phyloP scores from a whole-genome alignment of 2,888 invertebrate genomes.

The Synergus itoensis region DNA sequence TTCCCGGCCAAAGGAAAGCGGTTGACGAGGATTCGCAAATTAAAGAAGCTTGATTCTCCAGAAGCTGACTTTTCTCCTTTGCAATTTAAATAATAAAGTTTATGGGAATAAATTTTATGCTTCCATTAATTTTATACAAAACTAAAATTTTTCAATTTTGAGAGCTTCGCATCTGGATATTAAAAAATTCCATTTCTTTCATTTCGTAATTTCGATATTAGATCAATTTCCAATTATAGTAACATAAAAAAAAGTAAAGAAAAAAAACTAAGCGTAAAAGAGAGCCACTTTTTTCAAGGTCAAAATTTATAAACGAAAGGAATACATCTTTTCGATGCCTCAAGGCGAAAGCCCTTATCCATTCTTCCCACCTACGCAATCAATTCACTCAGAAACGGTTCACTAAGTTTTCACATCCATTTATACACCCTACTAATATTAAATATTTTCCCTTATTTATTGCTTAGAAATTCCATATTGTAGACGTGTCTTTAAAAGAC shows the following conservation, averaged over 20 bases:
- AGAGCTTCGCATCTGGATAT: background rate
- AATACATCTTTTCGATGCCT: background rate
- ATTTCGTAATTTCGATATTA: background rate
- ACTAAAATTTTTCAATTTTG: background rate
- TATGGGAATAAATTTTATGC: background rate
- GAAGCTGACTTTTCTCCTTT: background rate
- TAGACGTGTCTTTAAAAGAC: constrained; percentile 60
- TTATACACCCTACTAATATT: constrained; percentile 55
- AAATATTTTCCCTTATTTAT: constrained; percentile 62
- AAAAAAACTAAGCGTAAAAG: background rate
- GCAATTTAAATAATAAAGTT: too few species aligned
- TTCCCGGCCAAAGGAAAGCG: background rate
- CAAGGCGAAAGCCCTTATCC: background rate
- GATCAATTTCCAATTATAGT: background rate
- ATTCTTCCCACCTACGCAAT: background rate
- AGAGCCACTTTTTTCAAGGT: background rate
- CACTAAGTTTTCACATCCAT: constrained; percentile 44
- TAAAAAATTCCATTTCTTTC: background rate
- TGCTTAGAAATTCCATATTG: constrained; percentile 77
- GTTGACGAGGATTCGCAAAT: background rate
- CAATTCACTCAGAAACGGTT: constrained; percentile 40
- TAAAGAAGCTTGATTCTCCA: background rate
- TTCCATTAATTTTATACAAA: background rate
- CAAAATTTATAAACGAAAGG: background rate
- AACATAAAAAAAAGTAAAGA: background rate